Base-by-base conservation (phyloP, 2,113 vertebrate genomes). In the Gallinago paraguaiae region DNA sequence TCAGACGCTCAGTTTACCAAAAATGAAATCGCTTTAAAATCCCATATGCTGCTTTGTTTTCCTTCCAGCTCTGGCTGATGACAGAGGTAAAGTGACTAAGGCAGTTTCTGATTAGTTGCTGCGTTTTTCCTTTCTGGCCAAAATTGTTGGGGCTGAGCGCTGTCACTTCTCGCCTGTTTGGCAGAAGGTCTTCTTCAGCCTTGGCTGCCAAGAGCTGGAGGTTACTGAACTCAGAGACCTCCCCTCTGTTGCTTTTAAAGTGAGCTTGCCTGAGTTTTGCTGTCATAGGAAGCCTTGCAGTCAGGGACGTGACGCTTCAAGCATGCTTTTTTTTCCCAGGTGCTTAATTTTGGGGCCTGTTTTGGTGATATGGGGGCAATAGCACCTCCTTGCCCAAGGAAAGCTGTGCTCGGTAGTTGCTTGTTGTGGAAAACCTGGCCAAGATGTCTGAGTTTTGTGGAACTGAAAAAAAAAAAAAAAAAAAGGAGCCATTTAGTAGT, bases 31-130 rank as follows among this genome's bases (percentile, higher is more conserved):
- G 75, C 86, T 84, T 94, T 90, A 75, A 93, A 88, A 72, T 61
- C 76, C 90, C 94, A 83, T 90, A 90, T 93, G 92, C 90, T 77
- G 22, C 76, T n/a, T 53, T 80, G 88, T 88, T 92, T 94, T 45
- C 91, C 19, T 88, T 90, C 90, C 76, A 93, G 86, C 71, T 86
- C 7, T 77, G 86, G 63, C 95, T 90, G 92, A 54, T 18, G 3
- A 76, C 41, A 57, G 88, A 79, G 61, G 61, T 94, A 85, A 93
- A 84, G 74, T 84, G 90, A 89, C 69, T 91, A 67, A 84, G 72
- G 56, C 9, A 1, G 27, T 91, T 94, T 82, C 74, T 89, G 37
- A 71, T 51, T 46, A 76, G 65, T 39, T 4, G 16, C 43, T 82
- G 78, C 2, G 1, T 60, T 92, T 92, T 87, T 88, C 30, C 33